Evolutionary conservation across 2,797 vertebrate genomes (phyloP).

Genomic region (Anguilla anguilla): DNA sequence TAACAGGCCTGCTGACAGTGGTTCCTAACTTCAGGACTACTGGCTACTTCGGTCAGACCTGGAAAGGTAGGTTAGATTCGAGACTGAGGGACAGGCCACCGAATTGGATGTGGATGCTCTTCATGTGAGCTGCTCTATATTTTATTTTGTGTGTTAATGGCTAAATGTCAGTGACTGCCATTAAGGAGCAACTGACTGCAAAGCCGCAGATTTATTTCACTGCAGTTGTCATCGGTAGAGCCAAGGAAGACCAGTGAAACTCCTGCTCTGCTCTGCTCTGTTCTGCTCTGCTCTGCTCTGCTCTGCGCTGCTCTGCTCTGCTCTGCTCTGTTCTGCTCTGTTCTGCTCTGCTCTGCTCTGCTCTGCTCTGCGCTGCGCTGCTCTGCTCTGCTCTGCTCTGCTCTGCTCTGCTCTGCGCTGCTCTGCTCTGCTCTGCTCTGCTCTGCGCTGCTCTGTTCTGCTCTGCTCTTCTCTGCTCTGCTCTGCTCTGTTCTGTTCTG

Average conservation of each 20-base stretch:
- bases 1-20: too few species aligned
- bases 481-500: too few species aligned
- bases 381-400: too few species aligned
- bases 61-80: not conserved
- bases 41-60: not conserved
- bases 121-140: not conserved
- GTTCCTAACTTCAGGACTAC: not conserved
- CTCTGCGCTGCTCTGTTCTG: too few species aligned
- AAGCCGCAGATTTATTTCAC: not conserved
- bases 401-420: too few species aligned
- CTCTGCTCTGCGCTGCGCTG: too few species aligned
- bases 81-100: not conserved
- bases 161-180: not conserved
- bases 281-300: not conserved
- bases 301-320: not conserved
- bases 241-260: not conserved
- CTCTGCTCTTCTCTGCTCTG: too few species aligned
- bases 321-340: too few species aligned
- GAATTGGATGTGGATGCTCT: not conserved
- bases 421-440: too few species aligned
- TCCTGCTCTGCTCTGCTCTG: not conserved
- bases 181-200: not conserved
- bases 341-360: too few species aligned
- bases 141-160: not conserved
- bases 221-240: not conserved